phyloP scores from a whole-genome alignment of 2,113 vertebrate species.

The human (Homo sapiens) region DNA sequence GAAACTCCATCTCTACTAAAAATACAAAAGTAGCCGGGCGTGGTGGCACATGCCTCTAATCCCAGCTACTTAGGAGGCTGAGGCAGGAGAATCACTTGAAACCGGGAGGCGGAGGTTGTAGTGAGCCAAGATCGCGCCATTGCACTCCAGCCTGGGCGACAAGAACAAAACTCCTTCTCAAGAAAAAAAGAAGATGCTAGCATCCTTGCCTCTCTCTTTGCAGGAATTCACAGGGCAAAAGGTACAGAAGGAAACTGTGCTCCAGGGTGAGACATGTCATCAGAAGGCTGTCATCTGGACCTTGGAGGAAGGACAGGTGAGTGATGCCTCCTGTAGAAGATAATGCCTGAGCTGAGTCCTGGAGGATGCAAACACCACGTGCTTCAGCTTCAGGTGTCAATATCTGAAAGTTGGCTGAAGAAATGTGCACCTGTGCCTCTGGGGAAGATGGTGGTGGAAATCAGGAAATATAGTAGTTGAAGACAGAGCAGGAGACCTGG shows the following conservation, averaged over 20 bases:
- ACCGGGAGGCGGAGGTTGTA: no score
- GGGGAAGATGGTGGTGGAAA: neutral
- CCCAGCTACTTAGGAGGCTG: no score
- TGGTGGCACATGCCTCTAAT: no score
- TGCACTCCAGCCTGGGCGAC: no score
- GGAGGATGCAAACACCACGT: neutral
- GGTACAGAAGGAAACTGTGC: neutral
- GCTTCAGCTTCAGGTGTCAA: neutral
- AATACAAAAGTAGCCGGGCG: no score
- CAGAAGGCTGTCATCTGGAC: neutral
- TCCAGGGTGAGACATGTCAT: neutral
- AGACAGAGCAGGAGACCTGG: neutral
- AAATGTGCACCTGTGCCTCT: neutral
- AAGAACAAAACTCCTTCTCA: no score
- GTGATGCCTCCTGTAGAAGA: neutral
- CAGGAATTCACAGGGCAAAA: neutral
- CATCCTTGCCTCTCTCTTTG: neutral
- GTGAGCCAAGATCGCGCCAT: no score
- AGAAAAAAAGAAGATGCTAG: no score
- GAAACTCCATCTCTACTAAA: no score
- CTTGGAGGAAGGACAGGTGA: neutral
- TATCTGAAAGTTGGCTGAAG: neutral
- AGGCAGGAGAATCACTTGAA: no score
- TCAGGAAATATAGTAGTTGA: neutral
- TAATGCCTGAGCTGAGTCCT: neutral